Percentiles rank a stretch among this genome's conserved stretches.
phyloP scores from a whole-genome alignment of 1,140 invertebrate species.

The Diprion similis region DNA sequence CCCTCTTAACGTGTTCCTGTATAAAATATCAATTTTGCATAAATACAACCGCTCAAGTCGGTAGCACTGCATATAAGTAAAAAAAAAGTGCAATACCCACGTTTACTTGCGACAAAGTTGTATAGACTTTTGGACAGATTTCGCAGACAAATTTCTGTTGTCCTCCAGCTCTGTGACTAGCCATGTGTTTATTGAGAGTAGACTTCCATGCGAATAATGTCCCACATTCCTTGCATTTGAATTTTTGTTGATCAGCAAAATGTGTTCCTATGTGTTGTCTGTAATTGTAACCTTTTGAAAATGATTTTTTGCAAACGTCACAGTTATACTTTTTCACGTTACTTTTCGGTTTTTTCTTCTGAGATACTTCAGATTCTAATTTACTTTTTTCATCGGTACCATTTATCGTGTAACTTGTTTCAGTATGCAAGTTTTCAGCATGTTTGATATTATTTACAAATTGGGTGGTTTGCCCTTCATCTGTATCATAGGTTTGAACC shows the following conservation, averaged over 20 bases:
- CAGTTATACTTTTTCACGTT: constrained; percentile 47
- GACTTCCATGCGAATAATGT: constrained; percentile 55
- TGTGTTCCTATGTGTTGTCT: constrained; percentile 54
- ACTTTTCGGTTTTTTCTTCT: constrained; percentile 17
- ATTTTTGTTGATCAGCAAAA: constrained; percentile 52
- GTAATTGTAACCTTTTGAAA: constrained; percentile 50
- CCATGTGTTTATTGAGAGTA: constrained; percentile 53
- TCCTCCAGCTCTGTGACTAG: constrained; percentile 46
- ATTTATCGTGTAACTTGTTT: background rate
- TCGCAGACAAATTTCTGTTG: constrained; percentile 52
- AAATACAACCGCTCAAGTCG: too few species aligned
- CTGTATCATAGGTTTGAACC: background rate
- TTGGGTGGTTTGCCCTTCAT: constrained; percentile 15
- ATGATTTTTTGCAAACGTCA: constrained; percentile 46
- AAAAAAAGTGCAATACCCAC: constrained; percentile 35
- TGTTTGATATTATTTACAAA: constrained; percentile 29
- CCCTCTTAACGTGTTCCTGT: background rate
- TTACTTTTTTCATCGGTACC: constrained; percentile 14
- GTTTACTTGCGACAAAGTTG: constrained; percentile 51
- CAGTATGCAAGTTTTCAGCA: constrained; percentile 11
- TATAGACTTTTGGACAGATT: constrained; percentile 54
- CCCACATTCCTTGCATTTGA: constrained; percentile 52
- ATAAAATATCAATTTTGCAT: background rate
- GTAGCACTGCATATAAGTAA: too few species aligned
- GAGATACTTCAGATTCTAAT: constrained; percentile 9